phyloP scores from a whole-genome alignment of 2,797 vertebrate genomes.

The Macropodus opercularis region DNA sequence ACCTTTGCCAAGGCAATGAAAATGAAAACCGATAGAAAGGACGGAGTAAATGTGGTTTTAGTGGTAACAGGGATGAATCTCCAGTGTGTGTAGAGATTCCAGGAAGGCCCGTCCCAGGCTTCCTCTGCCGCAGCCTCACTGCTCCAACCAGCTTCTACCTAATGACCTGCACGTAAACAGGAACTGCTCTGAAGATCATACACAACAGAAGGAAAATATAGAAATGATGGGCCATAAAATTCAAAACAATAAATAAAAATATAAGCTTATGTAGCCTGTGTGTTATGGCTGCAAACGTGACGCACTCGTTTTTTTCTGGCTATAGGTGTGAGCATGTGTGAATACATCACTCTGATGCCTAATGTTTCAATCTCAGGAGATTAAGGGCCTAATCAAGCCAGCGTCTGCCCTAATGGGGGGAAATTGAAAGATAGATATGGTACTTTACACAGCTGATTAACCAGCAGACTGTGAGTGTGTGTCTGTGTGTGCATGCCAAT shows the following conservation, averaged over 20 bases:
- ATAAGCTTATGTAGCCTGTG: neutral
- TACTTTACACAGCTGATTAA: constrained; percentile 97
- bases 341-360: constrained; percentile 66
- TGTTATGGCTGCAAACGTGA: constrained; percentile 12
- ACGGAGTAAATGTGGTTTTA: constrained; percentile 17
- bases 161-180: constrained; percentile 47
- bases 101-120: constrained; percentile 41
- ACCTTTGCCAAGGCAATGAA: constrained; percentile 1
- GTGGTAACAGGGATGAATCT: constrained; percentile 15
- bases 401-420: constrained; percentile 93
- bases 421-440: constrained; percentile 96
- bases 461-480: constrained; percentile 75
- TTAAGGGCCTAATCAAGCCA: constrained; percentile 97
- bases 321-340: constrained; percentile 50
- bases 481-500: constrained; percentile 28
- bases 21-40: neutral
- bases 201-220: constrained; percentile 9
- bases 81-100: constrained; percentile 26
- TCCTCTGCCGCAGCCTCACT: constrained; percentile 23
- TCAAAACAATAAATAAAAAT: neutral
- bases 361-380: constrained; percentile 87
- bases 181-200: constrained; percentile 30
- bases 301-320: constrained; percentile 33
- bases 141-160: constrained; percentile 30
- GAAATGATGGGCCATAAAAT: constrained; percentile 19